phyloP scores from a whole-genome alignment of 37 sponge, comb jelly and placozoan species.

The Ephydatia muelleri region DNA sequence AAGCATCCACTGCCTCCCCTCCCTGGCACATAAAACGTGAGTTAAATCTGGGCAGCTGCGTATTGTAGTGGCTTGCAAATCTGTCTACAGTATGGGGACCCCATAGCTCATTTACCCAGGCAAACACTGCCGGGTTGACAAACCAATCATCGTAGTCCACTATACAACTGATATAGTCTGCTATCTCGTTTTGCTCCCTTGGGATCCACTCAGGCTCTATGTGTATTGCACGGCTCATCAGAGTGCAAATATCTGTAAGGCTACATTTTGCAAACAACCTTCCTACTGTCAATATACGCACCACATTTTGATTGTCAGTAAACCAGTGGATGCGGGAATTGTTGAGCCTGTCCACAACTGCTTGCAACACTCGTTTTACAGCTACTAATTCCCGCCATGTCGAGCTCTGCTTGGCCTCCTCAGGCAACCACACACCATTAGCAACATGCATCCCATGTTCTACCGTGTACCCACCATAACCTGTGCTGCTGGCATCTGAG shows the following conservation, averaged over 20 bases:
- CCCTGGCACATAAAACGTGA: constrained; percentile 18
- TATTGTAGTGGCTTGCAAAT: too few species aligned
- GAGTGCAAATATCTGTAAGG: constrained; percentile 12
- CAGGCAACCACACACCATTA: too few species aligned
- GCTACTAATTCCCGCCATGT: constrained; percentile 42
- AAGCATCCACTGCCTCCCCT: constrained; percentile 46
- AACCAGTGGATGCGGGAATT: constrained; percentile 6
- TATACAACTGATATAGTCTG: constrained; percentile 24
- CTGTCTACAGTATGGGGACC: too few species aligned
- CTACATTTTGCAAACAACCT: constrained; percentile 14
- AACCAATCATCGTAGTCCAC: too few species aligned
- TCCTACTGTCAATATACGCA: constrained; percentile 8
- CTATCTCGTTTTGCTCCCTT: constrained; percentile 11
- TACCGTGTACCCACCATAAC: too few species aligned
- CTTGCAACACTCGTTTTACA: constrained; percentile 9
- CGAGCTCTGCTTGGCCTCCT: constrained; percentile 9
- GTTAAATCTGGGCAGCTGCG: constrained; percentile 20
- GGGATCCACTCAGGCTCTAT: constrained; percentile 44
- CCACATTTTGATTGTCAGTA: constrained; percentile 52
- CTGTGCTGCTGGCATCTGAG: too few species aligned
- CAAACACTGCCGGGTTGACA: neutral
- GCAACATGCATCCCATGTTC: too few species aligned
- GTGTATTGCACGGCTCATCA: neutral
- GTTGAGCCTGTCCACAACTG: neutral
- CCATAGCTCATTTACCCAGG: constrained; percentile 9